Evolutionary conservation across 2,888 invertebrate genomes (phyloP), one percentile per base, ranked within the genome.

Genomic region (Fragum whitleyi): DNA sequence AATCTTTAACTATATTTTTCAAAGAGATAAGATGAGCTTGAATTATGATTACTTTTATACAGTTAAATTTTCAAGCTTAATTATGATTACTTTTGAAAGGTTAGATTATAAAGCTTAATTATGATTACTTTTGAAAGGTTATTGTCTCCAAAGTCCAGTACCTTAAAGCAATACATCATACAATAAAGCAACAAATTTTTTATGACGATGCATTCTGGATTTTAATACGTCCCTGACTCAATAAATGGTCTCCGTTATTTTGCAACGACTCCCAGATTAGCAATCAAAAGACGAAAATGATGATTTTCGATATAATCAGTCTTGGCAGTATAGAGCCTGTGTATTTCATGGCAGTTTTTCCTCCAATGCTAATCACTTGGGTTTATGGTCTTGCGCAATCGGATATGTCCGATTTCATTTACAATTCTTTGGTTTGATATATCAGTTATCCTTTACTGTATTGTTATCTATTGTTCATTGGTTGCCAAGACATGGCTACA

Each of bases 281-380:
- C 55, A 70, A 70, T 70, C 55, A 70, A 55, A 70, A 32, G 57
- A 70, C 29, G 70, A 70, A 69, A 70, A 70, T 70, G 70, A 70
- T 70, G 70, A 70, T 70, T 53, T 55, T 70, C 28, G 70, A 55
- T 55, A 70, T 70, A 70, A 70, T 70, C 70, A 70, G 36, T 53
- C 21, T 23, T 55, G 70, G 55, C 70, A 55, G 36, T 26, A 55
- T 55, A 55, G 70, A 36, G 70, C 57, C 55, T 36, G 55, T 36
- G 26, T 29, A 53, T 51, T 53, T 69, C 29, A 53, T 69, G 51
- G 69, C 53, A 51, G n/a, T 57, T 70, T 36, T 55, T 21, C 53
- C 53, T 28, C 29, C 70, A 28, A 57, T 55, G 32, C 55, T 70
- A 70, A 70, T 55, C 55, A 53, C 55, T 55, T 42, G 21, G 53